A percentile compares a stretch with the other conserved stretches of the same genome.
Conservation (phyloP, 2,888 invertebrate genomes). For the Cantharis lateralis region DNA sequence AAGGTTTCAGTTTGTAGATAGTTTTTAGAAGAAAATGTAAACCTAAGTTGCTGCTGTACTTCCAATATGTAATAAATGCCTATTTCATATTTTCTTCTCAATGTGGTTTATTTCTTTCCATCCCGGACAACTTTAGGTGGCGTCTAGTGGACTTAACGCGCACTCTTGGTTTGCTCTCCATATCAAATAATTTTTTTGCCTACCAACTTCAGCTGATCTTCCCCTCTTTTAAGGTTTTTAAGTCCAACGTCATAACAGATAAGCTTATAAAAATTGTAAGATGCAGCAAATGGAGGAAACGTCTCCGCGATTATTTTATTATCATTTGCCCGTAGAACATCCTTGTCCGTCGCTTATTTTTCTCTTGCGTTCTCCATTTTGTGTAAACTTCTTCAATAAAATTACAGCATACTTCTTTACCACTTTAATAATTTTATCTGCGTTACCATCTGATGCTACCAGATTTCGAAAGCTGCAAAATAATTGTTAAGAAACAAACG, state of each 20-base stretch:
- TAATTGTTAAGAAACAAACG: not conserved
- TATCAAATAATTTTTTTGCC: not conserved
- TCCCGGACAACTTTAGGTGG: too few relatives aligned
- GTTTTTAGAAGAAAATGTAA: constrained; percentile 1
- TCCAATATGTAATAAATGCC: constrained; percentile 11
- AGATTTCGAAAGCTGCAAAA: not conserved
- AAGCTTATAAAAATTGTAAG: not conserved
- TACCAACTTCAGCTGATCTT: not conserved
- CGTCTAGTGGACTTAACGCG: too few relatives aligned
- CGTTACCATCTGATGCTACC: not conserved
- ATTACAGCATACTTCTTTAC: not conserved
- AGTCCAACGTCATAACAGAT: not conserved
- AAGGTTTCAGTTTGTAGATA: not conserved
- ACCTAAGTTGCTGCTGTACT: constrained; percentile 11
- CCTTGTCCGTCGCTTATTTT: not conserved
- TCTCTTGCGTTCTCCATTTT: not conserved
- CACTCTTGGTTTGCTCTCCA: not conserved
- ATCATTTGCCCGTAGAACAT: not conserved
- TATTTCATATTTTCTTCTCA: constrained; percentile 1
- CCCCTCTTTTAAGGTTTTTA: not conserved
- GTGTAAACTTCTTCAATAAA: not conserved
- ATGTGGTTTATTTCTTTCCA: not conserved
- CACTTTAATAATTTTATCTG: not conserved
- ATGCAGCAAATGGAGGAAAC: not conserved
- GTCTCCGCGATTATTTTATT: not conserved